Conservation (phyloP, 2,797 vertebrate species). For the Pangasius djambal region DNA sequence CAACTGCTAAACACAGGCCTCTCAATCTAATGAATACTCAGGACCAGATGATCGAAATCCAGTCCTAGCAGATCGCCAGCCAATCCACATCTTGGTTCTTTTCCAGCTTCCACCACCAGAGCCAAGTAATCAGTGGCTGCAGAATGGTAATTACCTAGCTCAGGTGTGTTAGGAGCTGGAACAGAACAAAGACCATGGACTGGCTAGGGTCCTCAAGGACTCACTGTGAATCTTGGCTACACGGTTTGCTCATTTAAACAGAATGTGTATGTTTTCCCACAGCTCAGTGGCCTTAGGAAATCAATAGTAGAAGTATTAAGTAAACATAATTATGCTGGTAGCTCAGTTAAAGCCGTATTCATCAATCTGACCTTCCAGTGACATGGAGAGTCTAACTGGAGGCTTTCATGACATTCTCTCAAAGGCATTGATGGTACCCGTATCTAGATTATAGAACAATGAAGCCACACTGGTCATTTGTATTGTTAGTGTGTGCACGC, state of each 20-base stretch:
- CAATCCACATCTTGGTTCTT: conserved; percentile 16
- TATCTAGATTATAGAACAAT: background rate
- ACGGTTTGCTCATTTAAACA: background rate
- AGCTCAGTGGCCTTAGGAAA: background rate
- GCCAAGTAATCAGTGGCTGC: conserved; percentile 27
- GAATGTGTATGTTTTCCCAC: background rate
- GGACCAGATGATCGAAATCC: conserved; percentile 7
- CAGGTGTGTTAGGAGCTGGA: conserved; percentile 31
- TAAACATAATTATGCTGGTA: conserved; percentile 10
- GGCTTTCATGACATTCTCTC: background rate
- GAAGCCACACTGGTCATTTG: background rate
- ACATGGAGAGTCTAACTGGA: background rate
- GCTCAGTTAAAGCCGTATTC: conserved; percentile 2
- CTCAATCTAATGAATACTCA: background rate
- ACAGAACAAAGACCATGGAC: background rate
- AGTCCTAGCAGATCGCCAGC: background rate
- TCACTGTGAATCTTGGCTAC: background rate
- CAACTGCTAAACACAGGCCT: background rate
- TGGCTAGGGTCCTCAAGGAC: background rate
- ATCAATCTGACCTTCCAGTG: conserved; percentile 1
- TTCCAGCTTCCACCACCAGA: conserved; percentile 21
- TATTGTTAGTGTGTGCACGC: background rate
- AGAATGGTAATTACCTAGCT: conserved; percentile 32
- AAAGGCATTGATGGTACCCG: background rate
- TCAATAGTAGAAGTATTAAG: conserved; percentile 15